A percentile compares a stretch with the other conserved stretches of the same genome.
These are phyloP conservation scores for Rhynchonycteris naso DNA, from an alignment of 2,797 vertebrate species.

Conservation along the genomic window DNA sequence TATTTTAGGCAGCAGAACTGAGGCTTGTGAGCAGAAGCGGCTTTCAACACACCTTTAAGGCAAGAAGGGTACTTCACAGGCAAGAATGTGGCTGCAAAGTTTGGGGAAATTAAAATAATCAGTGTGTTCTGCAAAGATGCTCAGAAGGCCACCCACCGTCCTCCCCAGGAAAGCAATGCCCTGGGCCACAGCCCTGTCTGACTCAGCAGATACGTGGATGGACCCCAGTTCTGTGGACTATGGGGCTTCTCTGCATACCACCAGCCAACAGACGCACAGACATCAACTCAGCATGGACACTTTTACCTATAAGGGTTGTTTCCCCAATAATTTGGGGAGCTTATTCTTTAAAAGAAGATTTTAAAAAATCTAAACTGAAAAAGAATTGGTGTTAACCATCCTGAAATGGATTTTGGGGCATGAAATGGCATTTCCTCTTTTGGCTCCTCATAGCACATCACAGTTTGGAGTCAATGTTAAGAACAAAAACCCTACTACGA, in stretches of 20 bases:
- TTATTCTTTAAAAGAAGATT: not conserved
- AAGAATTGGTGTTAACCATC: not conserved
- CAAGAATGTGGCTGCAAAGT: slow-evolving; percentile 78
- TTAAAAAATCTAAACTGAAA: not conserved
- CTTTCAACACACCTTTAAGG: slow-evolving; percentile 87
- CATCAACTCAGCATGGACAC: not conserved
- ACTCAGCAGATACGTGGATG: not conserved
- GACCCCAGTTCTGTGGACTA: accelerated
- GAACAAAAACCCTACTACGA: not conserved
- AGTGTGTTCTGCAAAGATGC: accelerated
- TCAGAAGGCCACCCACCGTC: accelerated
- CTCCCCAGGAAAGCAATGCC: not conserved
- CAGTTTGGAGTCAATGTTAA: not conserved
- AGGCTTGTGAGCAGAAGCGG: slow-evolving; percentile 85
- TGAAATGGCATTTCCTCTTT: not conserved
- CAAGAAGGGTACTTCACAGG: slow-evolving; percentile 76
- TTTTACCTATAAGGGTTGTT: not conserved
- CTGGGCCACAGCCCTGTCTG: not conserved
- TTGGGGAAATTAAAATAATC: slow-evolving; percentile 66
- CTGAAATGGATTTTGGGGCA: not conserved
- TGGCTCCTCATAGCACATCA: not conserved
- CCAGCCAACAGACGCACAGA: accelerated
- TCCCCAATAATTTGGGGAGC: not conserved
- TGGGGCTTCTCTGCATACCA: accelerated
- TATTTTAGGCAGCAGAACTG: slow-evolving; percentile 89